Evolutionary conservation across 2,888 invertebrate species (phyloP), one percentile per base, ranked within the genome.

Genomic region (Andrena trimmerana): DNA sequence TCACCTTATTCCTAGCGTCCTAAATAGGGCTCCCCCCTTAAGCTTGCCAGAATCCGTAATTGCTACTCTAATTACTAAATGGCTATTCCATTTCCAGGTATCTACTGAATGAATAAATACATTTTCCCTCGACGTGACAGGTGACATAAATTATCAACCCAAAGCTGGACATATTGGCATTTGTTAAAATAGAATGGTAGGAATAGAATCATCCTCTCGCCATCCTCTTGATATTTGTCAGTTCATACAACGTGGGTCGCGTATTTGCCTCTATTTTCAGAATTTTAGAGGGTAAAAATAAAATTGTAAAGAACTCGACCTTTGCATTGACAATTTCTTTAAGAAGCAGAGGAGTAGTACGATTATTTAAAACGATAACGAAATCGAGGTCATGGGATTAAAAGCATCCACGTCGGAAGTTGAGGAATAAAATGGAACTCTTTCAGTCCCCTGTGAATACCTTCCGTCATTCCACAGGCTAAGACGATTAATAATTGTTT

Each of bases 401-500:
- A 33, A 36, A 57, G 36, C 31, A 13, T 68, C 10, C n/a, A 42
- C 48, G 29, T 13, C 13, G 27, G 10, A 60, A 8, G 54, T 8
- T 16, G 16, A 52, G 16, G 24, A 71, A 62, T 50, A 50, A 48
- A 52, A 71, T n/a, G 8, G 29, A 62, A 71, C 8, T 52, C 57
- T 57, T 36, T 16, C 16, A 10, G 8, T 24, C 13, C 13, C 6
- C 16, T 16, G 33, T 2, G 20, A 52, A 20, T 4, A 29, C 10
- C 13, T 29, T 33, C 36, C 52, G 33, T 20, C 3, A 1, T 31
- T 33, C 27, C 13, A 33, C n/a, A 42, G 42, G 33, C 5, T 36
- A 60, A 75, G 75, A 52, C 75, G 75, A 71, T 75, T 75, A 71
- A 59, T 0, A 50, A 20, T 27, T 36, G 60, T 50, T 60, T 33